phyloP scores from a whole-genome alignment of 2,113 vertebrate genomes.

The Pristiophorus japonicus region DNA sequence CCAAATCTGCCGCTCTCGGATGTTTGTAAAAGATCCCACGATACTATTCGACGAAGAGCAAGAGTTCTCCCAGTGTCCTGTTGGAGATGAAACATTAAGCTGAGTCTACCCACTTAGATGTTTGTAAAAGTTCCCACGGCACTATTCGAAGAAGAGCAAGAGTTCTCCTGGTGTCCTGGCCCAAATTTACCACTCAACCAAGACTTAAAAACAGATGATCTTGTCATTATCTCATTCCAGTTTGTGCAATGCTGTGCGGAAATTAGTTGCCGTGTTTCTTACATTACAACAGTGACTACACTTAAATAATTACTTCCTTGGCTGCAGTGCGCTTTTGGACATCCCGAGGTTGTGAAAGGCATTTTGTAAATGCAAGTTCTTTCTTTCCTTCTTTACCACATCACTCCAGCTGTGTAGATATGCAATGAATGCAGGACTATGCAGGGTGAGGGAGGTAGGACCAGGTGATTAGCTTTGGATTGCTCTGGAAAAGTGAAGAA shows the following conservation, averaged over 20 bases:
- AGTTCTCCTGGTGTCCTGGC: neutral
- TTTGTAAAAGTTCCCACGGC: neutral
- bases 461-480: neutral
- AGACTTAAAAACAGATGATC: neutral
- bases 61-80: too few relatives aligned
- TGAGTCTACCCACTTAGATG: neutral
- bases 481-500: neutral
- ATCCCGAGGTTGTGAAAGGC: neutral
- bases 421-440: neutral
- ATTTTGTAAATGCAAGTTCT: neutral
- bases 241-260: neutral
- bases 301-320: neutral
- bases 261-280: neutral
- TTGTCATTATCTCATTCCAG: neutral
- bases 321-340: neutral
- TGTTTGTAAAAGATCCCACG: too few relatives aligned
- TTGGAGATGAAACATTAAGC: too few relatives aligned
- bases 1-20: too few relatives aligned
- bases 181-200: neutral
- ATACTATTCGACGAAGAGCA: too few relatives aligned
- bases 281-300: neutral
- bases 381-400: neutral
- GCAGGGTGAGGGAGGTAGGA: neutral
- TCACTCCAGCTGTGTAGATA: neutral
- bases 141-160: neutral